phyloP scores from a whole-genome alignment of 2,797 vertebrate genomes.

The Neopelma chrysocephalum region DNA sequence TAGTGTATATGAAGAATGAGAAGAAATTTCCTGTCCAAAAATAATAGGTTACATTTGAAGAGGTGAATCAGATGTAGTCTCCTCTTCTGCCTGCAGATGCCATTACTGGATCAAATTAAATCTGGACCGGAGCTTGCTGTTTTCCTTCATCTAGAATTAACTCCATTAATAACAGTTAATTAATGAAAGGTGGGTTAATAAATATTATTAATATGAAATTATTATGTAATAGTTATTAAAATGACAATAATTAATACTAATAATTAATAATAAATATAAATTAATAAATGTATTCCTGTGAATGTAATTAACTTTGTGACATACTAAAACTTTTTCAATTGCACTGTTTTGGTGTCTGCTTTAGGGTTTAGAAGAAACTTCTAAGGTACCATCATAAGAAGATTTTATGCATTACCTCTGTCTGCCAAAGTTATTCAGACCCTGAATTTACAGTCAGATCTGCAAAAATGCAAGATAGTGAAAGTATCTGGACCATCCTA shows the following conservation, averaged over 20 bases:
- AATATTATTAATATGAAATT: background rate
- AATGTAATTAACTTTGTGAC: background rate
- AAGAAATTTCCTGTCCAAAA: background rate
- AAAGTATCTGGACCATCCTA: background rate
- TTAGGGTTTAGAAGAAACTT: background rate
- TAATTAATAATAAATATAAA: too few species aligned
- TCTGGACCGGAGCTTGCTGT: background rate
- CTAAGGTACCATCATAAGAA: background rate
- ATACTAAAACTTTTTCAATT: background rate
- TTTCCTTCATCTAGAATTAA: background rate
- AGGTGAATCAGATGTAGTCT: background rate
- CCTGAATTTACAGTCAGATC: background rate
- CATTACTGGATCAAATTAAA: conserved; percentile 14
- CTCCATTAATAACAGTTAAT: background rate
- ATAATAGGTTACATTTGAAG: background rate
- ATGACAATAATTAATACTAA: too few species aligned
- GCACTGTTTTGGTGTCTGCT: background rate
- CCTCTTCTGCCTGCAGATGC: conserved; percentile 35
- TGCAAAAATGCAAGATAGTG: background rate
- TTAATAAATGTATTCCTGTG: background rate
- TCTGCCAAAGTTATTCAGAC: background rate
- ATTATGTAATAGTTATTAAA: too few species aligned
- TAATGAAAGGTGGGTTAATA: background rate
- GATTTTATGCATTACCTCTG: background rate
- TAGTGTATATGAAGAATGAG: background rate